phyloP scores from a whole-genome alignment of 2,888 invertebrate species.

The Julus scandinavius region DNA sequence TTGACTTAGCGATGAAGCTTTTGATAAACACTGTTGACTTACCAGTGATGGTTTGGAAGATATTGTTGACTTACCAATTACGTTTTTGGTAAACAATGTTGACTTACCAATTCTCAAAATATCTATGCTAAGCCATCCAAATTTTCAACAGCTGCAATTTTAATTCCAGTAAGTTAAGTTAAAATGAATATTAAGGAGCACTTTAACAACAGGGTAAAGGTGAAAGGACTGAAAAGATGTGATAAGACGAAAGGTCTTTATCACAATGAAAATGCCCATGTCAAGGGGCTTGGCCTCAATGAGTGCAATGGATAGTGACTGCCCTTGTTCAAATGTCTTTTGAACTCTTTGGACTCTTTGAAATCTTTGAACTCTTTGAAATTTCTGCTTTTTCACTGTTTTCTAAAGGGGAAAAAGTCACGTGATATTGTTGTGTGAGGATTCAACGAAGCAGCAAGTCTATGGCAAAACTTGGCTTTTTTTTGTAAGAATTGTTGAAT shows the following conservation, averaged over 20 bases:
- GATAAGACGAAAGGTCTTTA: not conserved
- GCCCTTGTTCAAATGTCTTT: not conserved
- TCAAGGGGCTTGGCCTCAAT: not conserved
- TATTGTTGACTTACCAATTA: no score
- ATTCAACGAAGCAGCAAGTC: not conserved
- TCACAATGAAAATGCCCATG: not conserved
- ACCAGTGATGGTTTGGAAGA: no score
- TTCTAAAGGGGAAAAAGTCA: not conserved
- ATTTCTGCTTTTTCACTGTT: not conserved
- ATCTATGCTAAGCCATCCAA: not conserved
- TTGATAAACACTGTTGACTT: no score
- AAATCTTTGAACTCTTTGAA: not conserved
- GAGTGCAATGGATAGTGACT: constrained; percentile 4
- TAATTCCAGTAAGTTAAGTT: not conserved
- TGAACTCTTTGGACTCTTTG: not conserved
- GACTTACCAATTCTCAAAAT: no score
- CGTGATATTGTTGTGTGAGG: not conserved
- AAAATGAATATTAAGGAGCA: not conserved
- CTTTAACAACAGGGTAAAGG: not conserved
- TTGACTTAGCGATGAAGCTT: no score
- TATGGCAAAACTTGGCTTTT: not conserved
- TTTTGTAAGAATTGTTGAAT: not conserved
- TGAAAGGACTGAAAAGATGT: not conserved
- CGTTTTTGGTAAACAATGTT: no score
- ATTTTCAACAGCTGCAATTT: not conserved